Evolutionary conservation across 1,140 invertebrate species (phyloP).

Genomic region (Drosophila jambulina): DNA sequence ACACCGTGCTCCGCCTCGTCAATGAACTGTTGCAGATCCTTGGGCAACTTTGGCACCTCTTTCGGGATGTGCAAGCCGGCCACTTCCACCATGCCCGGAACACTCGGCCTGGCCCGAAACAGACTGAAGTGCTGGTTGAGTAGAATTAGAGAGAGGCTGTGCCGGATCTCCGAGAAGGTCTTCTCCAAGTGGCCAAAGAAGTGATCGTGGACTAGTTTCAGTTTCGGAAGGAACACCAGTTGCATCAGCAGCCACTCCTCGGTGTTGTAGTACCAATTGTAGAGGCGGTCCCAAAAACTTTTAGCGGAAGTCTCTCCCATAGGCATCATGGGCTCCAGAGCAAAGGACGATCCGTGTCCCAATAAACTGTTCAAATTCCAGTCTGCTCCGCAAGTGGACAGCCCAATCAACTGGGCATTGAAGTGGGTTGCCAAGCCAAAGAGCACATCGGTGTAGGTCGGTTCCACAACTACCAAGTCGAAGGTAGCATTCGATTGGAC

Average conservation of each 20-base stretch:
- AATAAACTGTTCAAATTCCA: slow-evolving; percentile 57
- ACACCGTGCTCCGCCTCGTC: slow-evolving; percentile 87
- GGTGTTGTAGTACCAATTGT: slow-evolving; percentile 45
- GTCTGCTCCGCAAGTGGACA: slow-evolving; percentile 52
- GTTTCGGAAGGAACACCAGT: slow-evolving; percentile 37
- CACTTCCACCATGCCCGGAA: slow-evolving; percentile 67
- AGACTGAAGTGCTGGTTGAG: slow-evolving; percentile 75
- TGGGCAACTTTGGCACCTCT: slow-evolving; percentile 77
- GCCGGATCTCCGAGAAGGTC: slow-evolving; percentile 44
- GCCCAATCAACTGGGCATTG: slow-evolving; percentile 53
- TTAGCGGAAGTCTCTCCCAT: neutral
- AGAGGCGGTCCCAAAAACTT: slow-evolving; percentile 39
- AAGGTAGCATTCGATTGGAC: slow-evolving; percentile 41
- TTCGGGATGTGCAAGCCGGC: slow-evolving; percentile 85
- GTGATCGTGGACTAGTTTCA: slow-evolving; percentile 39
- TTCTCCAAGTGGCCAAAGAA: slow-evolving; percentile 57
- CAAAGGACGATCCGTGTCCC: slow-evolving; percentile 16
- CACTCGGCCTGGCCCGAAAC: slow-evolving; percentile 57
- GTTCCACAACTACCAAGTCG: slow-evolving; percentile 58
- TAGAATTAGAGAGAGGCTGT: slow-evolving; percentile 61
- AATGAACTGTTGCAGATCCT: slow-evolving; percentile 85
- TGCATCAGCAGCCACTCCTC: slow-evolving; percentile 65
- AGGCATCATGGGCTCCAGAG: slow-evolving; percentile 34
- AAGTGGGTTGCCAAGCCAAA: slow-evolving; percentile 59
- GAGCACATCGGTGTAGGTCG: slow-evolving; percentile 36